Conservation (phyloP, 1,140 invertebrate genomes). For the Solenopsis invicta region DNA sequence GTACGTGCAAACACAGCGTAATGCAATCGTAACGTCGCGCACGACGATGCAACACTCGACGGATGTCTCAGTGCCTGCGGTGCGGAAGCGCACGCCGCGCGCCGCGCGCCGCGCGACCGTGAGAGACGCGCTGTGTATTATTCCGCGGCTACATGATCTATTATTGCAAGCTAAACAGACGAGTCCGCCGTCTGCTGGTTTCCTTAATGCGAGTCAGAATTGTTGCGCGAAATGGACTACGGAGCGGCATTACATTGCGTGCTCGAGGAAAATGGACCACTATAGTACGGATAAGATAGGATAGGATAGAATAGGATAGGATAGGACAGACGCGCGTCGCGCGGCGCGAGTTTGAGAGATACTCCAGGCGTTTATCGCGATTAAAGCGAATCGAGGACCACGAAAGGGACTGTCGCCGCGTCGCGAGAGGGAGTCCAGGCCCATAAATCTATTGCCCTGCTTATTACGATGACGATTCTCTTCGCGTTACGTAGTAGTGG, state of each 20-base stretch:
- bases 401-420: background rate
- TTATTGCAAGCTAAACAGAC: constrained; percentile 48
- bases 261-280: constrained; percentile 17
- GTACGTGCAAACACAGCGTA: constrained; percentile 28
- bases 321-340: background rate
- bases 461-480: constrained; percentile 29
- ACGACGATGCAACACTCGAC: background rate
- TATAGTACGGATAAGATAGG: too few species aligned
- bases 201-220: constrained; percentile 8
- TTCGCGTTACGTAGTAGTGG: background rate
- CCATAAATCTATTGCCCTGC: background rate
- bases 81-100: background rate
- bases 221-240: constrained; percentile 3
- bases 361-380: background rate
- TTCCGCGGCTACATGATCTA: constrained; percentile 37
- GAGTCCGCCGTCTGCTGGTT: constrained; percentile 7
- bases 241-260: background rate
- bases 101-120: background rate
- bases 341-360: background rate
- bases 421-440: background rate
- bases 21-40: constrained; percentile 42
- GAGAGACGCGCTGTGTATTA: constrained; percentile 23
- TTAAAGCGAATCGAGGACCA: background rate
- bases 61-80: constrained; percentile 4
- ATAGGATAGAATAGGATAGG: too few species aligned